A percentile compares a stretch with the other conserved stretches of the same genome.
phyloP scores from a whole-genome alignment of 2,113 vertebrate genomes.

The Leptocoma aspasia region DNA sequence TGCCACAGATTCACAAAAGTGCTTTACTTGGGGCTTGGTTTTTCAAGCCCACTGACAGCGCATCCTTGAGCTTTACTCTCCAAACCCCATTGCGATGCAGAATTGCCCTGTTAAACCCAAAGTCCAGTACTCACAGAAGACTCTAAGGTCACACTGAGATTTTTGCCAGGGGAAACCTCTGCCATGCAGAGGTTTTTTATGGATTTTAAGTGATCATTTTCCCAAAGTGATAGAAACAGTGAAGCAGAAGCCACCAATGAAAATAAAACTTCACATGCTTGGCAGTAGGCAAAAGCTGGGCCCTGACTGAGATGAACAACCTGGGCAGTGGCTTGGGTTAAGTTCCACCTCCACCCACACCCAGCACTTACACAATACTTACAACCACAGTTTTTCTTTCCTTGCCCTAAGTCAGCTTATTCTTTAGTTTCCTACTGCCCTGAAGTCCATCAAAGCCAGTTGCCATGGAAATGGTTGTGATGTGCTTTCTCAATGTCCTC shows the following conservation, averaged over 20 bases:
- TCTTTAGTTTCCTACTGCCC: constrained; percentile 7
- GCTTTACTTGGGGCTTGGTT: not conserved
- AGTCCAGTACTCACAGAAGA: not conserved
- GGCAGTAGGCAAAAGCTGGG: not conserved
- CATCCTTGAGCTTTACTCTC: not conserved
- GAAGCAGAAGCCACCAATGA: not conserved
- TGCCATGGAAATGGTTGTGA: constrained; percentile 51
- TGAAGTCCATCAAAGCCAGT: constrained; percentile 44
- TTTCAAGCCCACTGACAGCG: not conserved
- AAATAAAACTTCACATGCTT: not conserved
- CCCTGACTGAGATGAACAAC: not conserved
- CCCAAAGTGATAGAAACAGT: not conserved
- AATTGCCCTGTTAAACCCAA: not conserved
- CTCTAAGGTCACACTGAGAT: not conserved
- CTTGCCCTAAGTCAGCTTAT: constrained; percentile 8
- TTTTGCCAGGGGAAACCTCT: not conserved
- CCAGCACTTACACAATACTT: not conserved
- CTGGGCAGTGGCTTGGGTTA: not conserved
- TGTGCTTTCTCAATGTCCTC: constrained; percentile 6
- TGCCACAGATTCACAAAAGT: not conserved
- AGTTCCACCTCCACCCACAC: not conserved
- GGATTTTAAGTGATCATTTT: not conserved
- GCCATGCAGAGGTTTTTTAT: not conserved
- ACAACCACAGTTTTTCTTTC: not conserved
- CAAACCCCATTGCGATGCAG: not conserved